phyloP scores from a whole-genome alignment of 2,113 vertebrate genomes.

The Donacobius atricapilla region DNA sequence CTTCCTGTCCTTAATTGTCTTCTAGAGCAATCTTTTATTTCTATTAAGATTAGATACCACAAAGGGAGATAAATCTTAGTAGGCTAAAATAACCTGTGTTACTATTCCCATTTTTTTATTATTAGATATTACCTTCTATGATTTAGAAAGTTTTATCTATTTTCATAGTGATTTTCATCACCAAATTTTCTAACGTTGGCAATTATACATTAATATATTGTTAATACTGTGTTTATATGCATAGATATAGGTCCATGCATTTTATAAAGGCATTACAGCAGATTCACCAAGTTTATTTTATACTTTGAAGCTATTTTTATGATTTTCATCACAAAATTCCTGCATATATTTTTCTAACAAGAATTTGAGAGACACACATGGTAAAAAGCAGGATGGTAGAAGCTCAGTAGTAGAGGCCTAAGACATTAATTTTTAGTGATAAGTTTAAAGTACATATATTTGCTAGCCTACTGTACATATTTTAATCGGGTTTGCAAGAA shows the following conservation, averaged over 20 bases:
- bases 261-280: background rate
- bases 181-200: background rate
- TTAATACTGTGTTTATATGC: background rate
- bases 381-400: background rate
- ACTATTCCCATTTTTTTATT: background rate
- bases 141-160: background rate
- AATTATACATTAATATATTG: background rate
- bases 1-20: background rate
- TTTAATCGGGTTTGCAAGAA: background rate
- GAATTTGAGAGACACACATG: background rate
- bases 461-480: background rate
- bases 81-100: background rate
- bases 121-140: background rate
- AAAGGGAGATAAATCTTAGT: background rate
- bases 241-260: background rate
- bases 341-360: background rate
- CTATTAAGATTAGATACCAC: background rate
- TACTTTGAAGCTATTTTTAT: background rate
- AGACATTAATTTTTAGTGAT: background rate
- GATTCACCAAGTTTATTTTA: background rate
- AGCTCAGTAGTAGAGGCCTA: background rate
- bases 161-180: background rate
- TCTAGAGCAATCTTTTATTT: background rate
- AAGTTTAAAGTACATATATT: background rate
- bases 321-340: background rate